These are phyloP conservation scores for Prionailurus bengalensis DNA, from an alignment of 2,113 vertebrate genomes.

Conservation along the genomic window DNA sequence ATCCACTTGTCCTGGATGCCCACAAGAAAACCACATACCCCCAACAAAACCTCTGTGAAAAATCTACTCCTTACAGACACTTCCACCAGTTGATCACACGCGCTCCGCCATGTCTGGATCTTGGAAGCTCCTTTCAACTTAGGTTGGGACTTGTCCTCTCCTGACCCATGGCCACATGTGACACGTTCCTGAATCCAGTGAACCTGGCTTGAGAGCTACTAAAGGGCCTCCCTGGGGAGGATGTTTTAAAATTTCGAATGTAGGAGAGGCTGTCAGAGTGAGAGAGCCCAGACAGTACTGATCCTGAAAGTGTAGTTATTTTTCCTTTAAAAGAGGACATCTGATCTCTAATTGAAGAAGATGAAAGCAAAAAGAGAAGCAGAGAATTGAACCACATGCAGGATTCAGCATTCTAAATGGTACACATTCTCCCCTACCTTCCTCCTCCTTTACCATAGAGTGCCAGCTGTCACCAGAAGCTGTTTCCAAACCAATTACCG, in stretches of 20 bases:
- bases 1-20: neutral
- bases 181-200: neutral
- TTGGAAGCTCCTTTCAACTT: neutral
- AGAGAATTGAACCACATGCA: neutral
- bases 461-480: constrained; percentile 76
- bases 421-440: constrained; percentile 20
- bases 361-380: constrained; percentile 30
- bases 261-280: neutral
- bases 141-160: neutral
- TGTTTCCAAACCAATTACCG: constrained; percentile 70
- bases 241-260: neutral
- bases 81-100: neutral
- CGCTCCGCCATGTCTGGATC: neutral
- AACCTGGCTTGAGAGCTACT: neutral
- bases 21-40: neutral
- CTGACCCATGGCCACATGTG: fast-evolving
- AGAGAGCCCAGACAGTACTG: neutral
- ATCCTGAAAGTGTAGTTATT: neutral
- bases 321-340: constrained; percentile 9
- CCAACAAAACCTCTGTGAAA: neutral
- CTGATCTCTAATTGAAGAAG: constrained; percentile 31
- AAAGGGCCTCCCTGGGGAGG: neutral
- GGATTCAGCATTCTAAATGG: constrained; percentile 27
- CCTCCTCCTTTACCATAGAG: constrained; percentile 42
- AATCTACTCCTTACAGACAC: neutral